Conservation (phyloP, 2,113 vertebrate genomes). For the Plotosus lineatus region DNA sequence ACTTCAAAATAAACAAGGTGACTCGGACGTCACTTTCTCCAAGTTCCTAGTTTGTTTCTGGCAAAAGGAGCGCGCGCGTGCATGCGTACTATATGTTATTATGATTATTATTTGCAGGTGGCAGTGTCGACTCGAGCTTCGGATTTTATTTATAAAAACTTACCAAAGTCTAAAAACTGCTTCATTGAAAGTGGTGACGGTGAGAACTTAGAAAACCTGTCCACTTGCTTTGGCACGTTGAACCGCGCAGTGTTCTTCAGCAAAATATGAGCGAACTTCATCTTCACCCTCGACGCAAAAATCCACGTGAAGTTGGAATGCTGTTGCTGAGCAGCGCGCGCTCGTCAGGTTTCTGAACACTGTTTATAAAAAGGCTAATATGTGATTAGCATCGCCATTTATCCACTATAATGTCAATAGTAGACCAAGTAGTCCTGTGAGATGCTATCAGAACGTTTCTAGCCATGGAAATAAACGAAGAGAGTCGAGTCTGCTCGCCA, state of each 20-base stretch:
- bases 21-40: neutral
- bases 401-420: neutral
- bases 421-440: neutral
- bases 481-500: neutral
- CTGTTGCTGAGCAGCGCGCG: constrained; percentile 5
- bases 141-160: constrained; percentile 51
- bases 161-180: constrained; percentile 95
- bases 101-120: neutral
- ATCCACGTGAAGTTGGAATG: constrained; percentile 6
- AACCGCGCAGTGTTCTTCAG: constrained; percentile 73
- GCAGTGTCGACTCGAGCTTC: neutral
- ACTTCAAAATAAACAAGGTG: neutral
- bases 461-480: neutral
- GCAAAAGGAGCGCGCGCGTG: neutral
- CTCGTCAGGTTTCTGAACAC: neutral
- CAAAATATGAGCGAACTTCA: constrained; percentile 87
- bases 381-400: constrained; percentile 15
- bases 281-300: constrained; percentile 57
- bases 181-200: constrained; percentile 95
- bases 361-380: neutral
- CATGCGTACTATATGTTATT: too few species aligned
- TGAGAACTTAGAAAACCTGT: constrained; percentile 87
- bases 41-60: too few species aligned
- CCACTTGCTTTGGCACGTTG: constrained; percentile 76
- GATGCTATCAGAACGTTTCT: neutral